These are phyloP conservation scores for Leptobrachium ailaonicum DNA, from an alignment of 2,113 vertebrate genomes.

Conservation along the genomic window DNA sequence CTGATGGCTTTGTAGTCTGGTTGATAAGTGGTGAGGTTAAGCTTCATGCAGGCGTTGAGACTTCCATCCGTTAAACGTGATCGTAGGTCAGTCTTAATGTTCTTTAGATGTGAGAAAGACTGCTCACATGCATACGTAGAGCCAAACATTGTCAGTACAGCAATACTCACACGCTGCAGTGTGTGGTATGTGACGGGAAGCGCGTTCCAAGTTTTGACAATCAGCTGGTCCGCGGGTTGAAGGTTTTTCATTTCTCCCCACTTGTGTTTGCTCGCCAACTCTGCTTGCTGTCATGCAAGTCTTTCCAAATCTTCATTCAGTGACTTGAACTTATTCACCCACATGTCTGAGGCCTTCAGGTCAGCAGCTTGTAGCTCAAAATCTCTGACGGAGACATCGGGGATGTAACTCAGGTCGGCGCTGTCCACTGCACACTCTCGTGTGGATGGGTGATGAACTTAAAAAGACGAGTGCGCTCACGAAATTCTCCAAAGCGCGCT, in stretches of 20 bases:
- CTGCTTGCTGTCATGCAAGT: slow-evolving; percentile 39
- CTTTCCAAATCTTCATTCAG: slow-evolving; percentile 44
- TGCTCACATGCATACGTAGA: slow-evolving; percentile 51
- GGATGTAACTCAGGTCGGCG: no score
- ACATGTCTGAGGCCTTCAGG: no score
- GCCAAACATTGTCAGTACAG: slow-evolving; percentile 51
- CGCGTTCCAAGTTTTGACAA: no score
- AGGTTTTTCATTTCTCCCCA: slow-evolving; percentile 49
- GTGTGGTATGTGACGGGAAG: no score
- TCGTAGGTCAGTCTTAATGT: slow-evolving; percentile 37
- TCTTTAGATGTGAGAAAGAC: slow-evolving; percentile 52
- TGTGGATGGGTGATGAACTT: no score
- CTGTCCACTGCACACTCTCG: no score
- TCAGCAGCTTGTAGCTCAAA: no score
- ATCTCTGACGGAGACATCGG: no score
- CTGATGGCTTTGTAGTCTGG: slow-evolving; percentile 50
- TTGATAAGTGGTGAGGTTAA: slow-evolving; percentile 46
- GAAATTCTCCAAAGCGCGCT: no score
- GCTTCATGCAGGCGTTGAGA: slow-evolving; percentile 38
- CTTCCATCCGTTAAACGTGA: no score
- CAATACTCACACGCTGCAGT: neutral
- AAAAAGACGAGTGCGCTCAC: no score
- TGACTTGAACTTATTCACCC: no score
- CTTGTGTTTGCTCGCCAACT: slow-evolving; percentile 43
- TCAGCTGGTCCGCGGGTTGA: neutral